Evolutionary conservation across 1,140 invertebrate species (phyloP).

Genomic region (Polypedilum pembai): DNA sequence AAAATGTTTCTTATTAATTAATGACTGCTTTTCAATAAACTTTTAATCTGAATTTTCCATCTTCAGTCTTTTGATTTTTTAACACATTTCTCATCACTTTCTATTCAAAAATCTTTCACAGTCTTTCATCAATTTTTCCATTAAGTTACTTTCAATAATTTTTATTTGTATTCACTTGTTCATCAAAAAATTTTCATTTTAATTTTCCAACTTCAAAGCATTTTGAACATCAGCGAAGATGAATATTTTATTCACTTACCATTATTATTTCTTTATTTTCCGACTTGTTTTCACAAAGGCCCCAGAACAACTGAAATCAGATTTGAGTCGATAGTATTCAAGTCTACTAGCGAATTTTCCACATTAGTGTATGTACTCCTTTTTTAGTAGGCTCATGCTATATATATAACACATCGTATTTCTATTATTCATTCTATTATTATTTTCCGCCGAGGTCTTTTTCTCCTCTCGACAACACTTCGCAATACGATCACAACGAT

Average conservation of each 20-base stretch:
- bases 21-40: no score
- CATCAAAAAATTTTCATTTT: no score
- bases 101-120: no score
- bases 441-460: conserved; percentile 22
- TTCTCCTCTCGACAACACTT: background rate
- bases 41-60: no score
- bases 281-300: conserved; percentile 28
- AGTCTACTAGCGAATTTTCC: conserved; percentile 25
- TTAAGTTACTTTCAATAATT: no score
- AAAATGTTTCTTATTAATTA: no score
- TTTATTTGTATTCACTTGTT: no score
- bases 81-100: no score
- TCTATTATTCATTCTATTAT: conserved; percentile 25
- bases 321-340: background rate
- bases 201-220: no score
- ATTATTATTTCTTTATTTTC: conserved; percentile 27
- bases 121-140: no score
- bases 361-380: background rate
- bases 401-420: conserved; percentile 18
- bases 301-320: conserved; percentile 21
- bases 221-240: background rate
- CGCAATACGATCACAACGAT: background rate
- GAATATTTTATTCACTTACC: background rate
- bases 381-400: conserved; percentile 26
- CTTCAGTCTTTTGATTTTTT: no score